Evolutionary conservation across 2,797 vertebrate genomes (phyloP).

Genomic region (Carapus acus): DNA sequence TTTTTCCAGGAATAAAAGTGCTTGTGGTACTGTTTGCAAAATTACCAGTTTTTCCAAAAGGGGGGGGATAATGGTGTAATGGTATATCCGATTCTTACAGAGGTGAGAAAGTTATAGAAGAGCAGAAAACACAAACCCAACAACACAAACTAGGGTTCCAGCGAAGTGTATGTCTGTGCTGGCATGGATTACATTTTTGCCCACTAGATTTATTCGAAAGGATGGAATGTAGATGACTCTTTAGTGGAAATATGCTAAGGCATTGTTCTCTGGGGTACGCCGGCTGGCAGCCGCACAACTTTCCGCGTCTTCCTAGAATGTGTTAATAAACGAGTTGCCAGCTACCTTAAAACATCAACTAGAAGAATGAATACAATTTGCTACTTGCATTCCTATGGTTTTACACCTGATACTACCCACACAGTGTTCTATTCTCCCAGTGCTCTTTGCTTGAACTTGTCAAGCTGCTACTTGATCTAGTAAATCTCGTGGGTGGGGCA

Average conservation of each 20-base stretch:
- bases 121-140: conserved; percentile 7
- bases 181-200: not conserved
- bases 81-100: no score
- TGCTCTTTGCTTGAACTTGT: conserved; percentile 63
- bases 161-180: not conserved
- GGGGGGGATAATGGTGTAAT: not conserved
- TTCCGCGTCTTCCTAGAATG: conserved; percentile 15
- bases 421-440: conserved; percentile 50
- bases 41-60: not conserved
- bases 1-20: not conserved
- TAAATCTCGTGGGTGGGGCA: conserved; percentile 50
- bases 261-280: conserved; percentile 1
- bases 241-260: conserved; percentile 8
- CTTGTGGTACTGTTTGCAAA: not conserved
- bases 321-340: conserved; percentile 39
- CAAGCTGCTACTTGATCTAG: conserved; percentile 63
- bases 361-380: conserved; percentile 56
- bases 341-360: conserved; percentile 36
- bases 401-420: conserved; percentile 58
- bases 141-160: conserved; percentile 7
- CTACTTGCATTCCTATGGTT: conserved; percentile 61
- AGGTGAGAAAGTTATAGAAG: not conserved
- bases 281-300: conserved; percentile 12
- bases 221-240: not conserved
- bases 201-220: not conserved